Conservation (phyloP, 2,113 vertebrate genomes). For the Carassius carassius region DNA sequence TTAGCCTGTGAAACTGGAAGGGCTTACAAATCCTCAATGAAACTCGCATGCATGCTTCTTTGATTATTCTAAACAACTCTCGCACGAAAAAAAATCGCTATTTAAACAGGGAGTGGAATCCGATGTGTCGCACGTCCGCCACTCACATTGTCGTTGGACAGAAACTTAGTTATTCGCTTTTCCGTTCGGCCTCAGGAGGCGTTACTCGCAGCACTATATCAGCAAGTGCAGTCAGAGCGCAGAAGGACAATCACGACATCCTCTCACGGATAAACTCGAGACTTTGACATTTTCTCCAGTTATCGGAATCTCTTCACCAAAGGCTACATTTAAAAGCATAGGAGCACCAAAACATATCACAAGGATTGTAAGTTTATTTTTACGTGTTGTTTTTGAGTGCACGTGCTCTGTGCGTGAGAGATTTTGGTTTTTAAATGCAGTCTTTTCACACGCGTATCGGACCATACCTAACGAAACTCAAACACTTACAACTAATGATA, state of each 20-base stretch:
- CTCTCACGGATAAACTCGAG: background rate
- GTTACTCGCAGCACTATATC: conserved; percentile 57
- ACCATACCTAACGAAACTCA: background rate
- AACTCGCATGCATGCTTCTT: background rate
- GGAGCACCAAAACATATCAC: background rate
- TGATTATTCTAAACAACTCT: conserved; percentile 31
- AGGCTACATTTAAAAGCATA: background rate
- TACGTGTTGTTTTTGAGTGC: background rate
- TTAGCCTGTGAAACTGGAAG: background rate
- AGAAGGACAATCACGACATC: conserved; percentile 30
- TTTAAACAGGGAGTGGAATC: conserved; percentile 53
- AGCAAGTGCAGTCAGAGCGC: conserved; percentile 54
- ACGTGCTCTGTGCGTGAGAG: background rate
- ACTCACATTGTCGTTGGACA: conserved; percentile 46
- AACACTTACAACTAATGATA: background rate
- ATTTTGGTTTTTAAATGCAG: background rate
- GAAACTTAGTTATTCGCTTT: conserved; percentile 54
- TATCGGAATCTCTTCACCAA: background rate
- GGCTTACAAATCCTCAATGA: background rate
- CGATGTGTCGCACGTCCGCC: conserved; percentile 57
- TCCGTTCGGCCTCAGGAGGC: conserved; percentile 51
- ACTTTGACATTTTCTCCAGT: background rate
- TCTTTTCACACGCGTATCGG: background rate
- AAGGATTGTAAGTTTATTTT: conserved; percentile 12
- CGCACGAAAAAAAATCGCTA: conserved; percentile 20